phyloP scores from a whole-genome alignment of 2,888 invertebrate genomes.

The Nezara viridula region DNA sequence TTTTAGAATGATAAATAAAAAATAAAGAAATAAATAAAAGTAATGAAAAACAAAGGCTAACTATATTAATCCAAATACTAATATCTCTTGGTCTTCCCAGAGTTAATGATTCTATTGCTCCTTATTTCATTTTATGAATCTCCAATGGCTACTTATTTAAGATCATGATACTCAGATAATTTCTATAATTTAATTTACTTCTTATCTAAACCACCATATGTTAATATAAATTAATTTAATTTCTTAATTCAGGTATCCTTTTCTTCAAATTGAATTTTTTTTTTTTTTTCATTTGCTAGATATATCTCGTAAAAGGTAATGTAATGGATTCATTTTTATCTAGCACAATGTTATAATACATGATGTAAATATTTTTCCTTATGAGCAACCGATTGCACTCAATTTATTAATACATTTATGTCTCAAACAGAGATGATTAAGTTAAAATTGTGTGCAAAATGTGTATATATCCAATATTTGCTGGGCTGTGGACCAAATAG shows the following conservation, averaged over 20 bases:
- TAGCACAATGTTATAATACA: not conserved
- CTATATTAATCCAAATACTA: not conserved
- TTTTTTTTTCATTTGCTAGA: not conserved
- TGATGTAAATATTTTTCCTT: conserved; percentile 47
- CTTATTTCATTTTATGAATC: not conserved
- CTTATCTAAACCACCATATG: not conserved
- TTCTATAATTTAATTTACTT: not conserved
- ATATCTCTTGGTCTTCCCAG: conserved; percentile 34
- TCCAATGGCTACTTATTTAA: not conserved
- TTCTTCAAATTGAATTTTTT: not conserved
- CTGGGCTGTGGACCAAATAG: conserved; percentile 61
- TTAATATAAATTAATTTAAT: not conserved
- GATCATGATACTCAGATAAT: not conserved
- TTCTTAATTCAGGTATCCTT: not conserved
- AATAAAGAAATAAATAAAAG: not conserved
- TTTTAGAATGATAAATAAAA: not conserved
- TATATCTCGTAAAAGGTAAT: conserved; percentile 20
- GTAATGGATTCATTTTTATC: not conserved
- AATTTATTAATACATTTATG: not conserved
- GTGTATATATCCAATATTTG: conserved; percentile 52
- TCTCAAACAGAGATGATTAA: conserved; percentile 41
- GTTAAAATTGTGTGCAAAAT: conserved; percentile 42
- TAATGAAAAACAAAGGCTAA: not conserved
- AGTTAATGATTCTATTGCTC: not conserved
- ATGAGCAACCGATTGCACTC: conserved; percentile 20